Base-by-base conservation (phyloP, 2,888 invertebrate species). In the Hecatera dysodea region DNA sequence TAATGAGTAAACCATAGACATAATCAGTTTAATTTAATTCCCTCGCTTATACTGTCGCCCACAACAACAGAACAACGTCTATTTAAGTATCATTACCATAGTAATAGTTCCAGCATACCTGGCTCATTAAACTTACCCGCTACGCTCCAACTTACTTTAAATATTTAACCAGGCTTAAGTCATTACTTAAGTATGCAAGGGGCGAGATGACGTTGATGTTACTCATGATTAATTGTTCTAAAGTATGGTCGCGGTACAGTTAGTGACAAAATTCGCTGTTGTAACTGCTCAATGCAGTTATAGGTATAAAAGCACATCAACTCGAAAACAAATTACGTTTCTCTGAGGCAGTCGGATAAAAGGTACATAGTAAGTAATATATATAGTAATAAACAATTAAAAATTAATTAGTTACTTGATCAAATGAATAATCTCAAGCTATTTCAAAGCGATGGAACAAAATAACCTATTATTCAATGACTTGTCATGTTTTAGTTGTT, bases 101-200 rank as follows among this genome's bases (percentile, higher is more conserved):
- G 44, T 76, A 80, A 73, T 82, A 77, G 77, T 77, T 61, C 22
- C 33, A 53, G 50, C 67, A 53, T 80, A 76, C 80, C 80, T 67
- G 59, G 55, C 84, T 86, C 85, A 86, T 89, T 89, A 77, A 85
- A 86, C 84, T 88, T 82, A 60, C 69, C 56, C 67, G 64, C 50
- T 78, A 66, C 82, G 63, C 69, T 68, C 82, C 80, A 87, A 88
- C 82, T 88, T 83, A 80, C 80, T 83, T 86, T 89, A 89, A 91
- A 92, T 91, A 92, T 92, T 91, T 89, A 90, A 90, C 84, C 82
- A 84, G 86, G 87, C 90, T 87, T 88, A 90, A 90, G 90, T 90
- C 90, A 92, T 91, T 91, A 89, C 87, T 89, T 86, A 90, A 86
- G 88, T 87, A 88, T 87, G 85, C 88, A 80, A 72, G 73, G 80